Base-by-base conservation (phyloP, 2,888 invertebrate species). In the Electrophaes corylata region DNA sequence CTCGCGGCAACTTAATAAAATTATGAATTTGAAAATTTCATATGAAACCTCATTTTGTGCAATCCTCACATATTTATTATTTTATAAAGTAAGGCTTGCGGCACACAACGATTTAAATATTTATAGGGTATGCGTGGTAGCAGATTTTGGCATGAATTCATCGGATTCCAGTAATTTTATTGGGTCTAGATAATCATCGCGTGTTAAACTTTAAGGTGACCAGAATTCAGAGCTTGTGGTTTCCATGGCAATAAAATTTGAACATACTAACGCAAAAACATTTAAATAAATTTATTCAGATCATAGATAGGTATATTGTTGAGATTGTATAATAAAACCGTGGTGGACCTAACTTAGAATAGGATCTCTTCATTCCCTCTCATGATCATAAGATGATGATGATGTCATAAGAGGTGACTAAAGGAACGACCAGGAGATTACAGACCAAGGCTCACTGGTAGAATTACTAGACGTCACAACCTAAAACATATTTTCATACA, bases 41-140 rank as follows among this genome's bases (percentile, higher is more conserved):
- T 60, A 60, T 56, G 47, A 55, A 60, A 56, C 14, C 50, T 52
- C 23, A 54, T 55, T 57, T 57, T 49, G 48, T 60, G 41, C 41
- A 59, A 55, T 49, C 60, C 58, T 50, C 48, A 52, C 46, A 57
- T 60, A 52, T 61, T 60, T 57, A 57, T 55, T 55, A 54, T 55
- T 46, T 49, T 37, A 37, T 46, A 49, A 57, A 53, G 52, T 60
- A 54, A 41, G 37, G 63, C 59, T 70, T 64, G 69, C 66, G 57
- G 57, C 67, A 62, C 58, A 43, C 23, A 71, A 71, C 70, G 72
- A 81, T 84, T 85, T 60, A 56, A 67, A 66, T 66, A 84, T 83
- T 78, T 77, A 81, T 79, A 74, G 72, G 70, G 76, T 72, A 79
- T 76, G 81, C 81, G 77, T 86, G 88, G 89, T 88, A 89, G 88